Conservation (phyloP, 2,888 invertebrate species). For the Thumatha senex region DNA sequence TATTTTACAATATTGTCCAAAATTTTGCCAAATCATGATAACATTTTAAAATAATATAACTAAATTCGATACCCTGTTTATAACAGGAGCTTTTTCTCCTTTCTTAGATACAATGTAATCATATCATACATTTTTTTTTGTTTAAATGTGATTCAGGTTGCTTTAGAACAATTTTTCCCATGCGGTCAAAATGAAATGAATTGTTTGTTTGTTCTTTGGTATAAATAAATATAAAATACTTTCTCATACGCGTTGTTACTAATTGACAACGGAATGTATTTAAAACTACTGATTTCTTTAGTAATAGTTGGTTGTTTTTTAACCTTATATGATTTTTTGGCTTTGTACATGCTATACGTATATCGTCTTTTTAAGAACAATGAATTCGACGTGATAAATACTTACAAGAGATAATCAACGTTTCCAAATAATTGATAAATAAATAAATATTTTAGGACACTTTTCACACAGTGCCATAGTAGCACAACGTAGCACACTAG, state of each 20-base stretch:
- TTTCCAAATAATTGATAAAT: no score
- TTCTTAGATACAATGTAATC: conserved; percentile 29
- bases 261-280: neutral
- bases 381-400: neutral
- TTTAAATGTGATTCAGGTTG: conserved; percentile 7
- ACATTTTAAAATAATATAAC: conserved; percentile 46
- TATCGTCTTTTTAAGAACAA: conserved; percentile 26
- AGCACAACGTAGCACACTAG: no score
- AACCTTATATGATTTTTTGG: conserved; percentile 7
- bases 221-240: neutral
- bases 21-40: conserved; percentile 51
- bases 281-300: no score
- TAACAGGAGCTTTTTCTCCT: conserved; percentile 40
- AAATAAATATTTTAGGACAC: no score
- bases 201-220: no score
- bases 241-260: neutral
- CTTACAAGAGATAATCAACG: no score
- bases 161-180: neutral
- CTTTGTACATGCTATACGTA: conserved; percentile 38
- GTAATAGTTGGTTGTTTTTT: neutral
- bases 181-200: no score
- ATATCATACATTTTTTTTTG: conserved; percentile 8
- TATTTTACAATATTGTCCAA: conserved; percentile 67
- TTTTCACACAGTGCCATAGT: no score
- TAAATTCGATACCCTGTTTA: conserved; percentile 64